Evolutionary conservation across 2,888 invertebrate genomes (phyloP).

Genomic region (Rutpela maculata): DNA sequence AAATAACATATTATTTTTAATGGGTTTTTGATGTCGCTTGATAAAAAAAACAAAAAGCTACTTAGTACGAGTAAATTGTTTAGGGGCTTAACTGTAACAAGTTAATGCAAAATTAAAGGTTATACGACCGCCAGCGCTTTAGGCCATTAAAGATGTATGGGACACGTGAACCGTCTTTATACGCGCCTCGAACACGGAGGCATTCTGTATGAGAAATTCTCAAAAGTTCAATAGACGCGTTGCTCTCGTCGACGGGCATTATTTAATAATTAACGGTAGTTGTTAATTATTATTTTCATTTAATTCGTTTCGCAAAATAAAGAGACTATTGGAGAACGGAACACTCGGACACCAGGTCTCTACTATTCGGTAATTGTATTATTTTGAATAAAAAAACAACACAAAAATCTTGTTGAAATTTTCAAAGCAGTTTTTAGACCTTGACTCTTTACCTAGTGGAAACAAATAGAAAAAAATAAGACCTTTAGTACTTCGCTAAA

Average conservation of each 20-base stretch:
- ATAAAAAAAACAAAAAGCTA: slow-evolving; percentile 29
- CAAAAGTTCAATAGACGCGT: slow-evolving; percentile 15
- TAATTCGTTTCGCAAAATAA: not conserved
- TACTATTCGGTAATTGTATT: no score
- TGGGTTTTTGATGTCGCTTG: slow-evolving; percentile 24
- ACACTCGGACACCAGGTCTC: no score
- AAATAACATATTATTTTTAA: slow-evolving; percentile 13
- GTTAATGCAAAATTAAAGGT: slow-evolving; percentile 36
- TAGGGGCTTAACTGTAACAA: slow-evolving; percentile 32
- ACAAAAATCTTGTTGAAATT: no score
- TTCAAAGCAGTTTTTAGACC: no score
- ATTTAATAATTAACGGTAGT: not conserved
- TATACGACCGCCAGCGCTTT: slow-evolving; percentile 27
- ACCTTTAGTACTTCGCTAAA: no score
- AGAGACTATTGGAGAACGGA: no score
- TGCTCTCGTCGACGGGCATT: not conserved
- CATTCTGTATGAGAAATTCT: not conserved
- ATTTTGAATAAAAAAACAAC: no score
- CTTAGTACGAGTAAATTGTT: slow-evolving; percentile 28
- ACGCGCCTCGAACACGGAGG: slow-evolving; percentile 9
- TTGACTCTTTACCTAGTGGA: no score
- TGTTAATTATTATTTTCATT: slow-evolving; percentile 5
- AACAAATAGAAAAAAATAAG: no score
- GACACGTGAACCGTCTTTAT: slow-evolving; percentile 32
- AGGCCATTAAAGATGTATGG: slow-evolving; percentile 37